Percentiles rank a stretch among this genome's conserved stretches.
Conservation (phyloP, 1,140 invertebrate species). For the Ostrea edulis region DNA sequence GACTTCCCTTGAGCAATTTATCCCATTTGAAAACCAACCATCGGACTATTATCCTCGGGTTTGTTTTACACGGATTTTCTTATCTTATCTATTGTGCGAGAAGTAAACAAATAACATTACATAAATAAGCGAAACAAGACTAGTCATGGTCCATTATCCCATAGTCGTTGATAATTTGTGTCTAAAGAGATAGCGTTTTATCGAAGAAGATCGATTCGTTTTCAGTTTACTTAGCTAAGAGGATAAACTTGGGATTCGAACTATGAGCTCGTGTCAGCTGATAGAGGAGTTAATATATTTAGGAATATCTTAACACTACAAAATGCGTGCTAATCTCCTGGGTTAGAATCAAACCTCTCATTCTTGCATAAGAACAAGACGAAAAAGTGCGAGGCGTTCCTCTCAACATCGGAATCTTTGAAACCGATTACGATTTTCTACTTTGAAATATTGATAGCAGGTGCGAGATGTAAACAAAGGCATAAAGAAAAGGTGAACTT, state of each 20-base stretch:
- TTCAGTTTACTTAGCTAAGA: slow-evolving; percentile 42
- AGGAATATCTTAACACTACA: slow-evolving; percentile 39
- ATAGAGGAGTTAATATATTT: slow-evolving; percentile 46
- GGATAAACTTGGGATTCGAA: slow-evolving; percentile 32
- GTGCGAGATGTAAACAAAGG: slow-evolving; percentile 59
- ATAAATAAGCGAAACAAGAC: slow-evolving; percentile 59
- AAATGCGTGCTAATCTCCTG: slow-evolving; percentile 39
- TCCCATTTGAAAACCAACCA: slow-evolving; percentile 8
- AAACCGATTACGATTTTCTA: slow-evolving; percentile 40
- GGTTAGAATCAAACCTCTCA: slow-evolving; percentile 36
- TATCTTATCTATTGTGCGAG: slow-evolving; percentile 42
- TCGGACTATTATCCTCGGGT: slow-evolving; percentile 11
- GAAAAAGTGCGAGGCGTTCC: slow-evolving; percentile 13
- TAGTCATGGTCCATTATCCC: slow-evolving; percentile 53
- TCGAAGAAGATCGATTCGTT: slow-evolving; percentile 22
- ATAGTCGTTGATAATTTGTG: slow-evolving; percentile 48
- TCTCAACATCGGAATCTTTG: slow-evolving; percentile 46
- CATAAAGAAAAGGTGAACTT: slow-evolving; percentile 55
- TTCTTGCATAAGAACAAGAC: slow-evolving; percentile 27
- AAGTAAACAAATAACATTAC: slow-evolving; percentile 53
- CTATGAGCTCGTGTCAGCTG: slow-evolving; percentile 45
- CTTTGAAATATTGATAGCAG: slow-evolving; percentile 50
- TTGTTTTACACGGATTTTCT: slow-evolving; percentile 32
- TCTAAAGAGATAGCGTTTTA: slow-evolving; percentile 39
- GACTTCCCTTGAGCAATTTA: slow-evolving; percentile 10